These are phyloP conservation scores for Gonioctena quinquepunctata DNA, from an alignment of 1,140 invertebrate genomes.

Conservation along the genomic window DNA sequence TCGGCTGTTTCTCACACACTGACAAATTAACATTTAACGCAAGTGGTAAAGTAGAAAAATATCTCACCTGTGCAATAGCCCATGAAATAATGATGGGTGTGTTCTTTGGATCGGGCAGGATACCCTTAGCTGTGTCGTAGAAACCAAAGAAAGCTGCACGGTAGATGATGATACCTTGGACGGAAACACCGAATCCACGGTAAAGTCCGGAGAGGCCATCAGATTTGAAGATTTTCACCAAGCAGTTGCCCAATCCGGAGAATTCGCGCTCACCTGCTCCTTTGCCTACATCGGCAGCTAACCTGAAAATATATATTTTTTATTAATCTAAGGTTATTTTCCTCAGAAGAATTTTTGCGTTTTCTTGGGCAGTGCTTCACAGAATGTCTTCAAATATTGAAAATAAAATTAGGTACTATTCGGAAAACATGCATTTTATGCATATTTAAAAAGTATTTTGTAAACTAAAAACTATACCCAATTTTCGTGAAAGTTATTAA, in stretches of 20 bases:
- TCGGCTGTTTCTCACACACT: too few relatives aligned
- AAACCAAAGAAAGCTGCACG: conserved; percentile 92
- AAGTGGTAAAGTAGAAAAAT: neutral
- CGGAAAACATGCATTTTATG: too few relatives aligned
- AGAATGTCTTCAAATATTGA: too few relatives aligned
- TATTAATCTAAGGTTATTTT: too few relatives aligned
- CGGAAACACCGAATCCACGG: conserved; percentile 88
- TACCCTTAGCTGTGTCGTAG: conserved; percentile 89
- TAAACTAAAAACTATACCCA: too few relatives aligned
- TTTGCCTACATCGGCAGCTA: conserved; percentile 85
- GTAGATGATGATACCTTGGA: conserved; percentile 86
- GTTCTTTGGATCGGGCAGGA: conserved; percentile 82
- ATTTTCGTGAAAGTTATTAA: too few relatives aligned
- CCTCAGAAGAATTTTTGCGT: too few relatives aligned
- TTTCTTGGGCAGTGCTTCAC: too few relatives aligned
- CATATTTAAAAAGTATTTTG: too few relatives aligned
- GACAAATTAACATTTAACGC: too few relatives aligned
- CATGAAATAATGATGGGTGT: conserved; percentile 78
- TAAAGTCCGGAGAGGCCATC: conserved; percentile 85
- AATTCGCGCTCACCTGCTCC: conserved; percentile 75
- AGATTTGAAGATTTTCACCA: conserved; percentile 79
- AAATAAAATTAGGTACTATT: too few relatives aligned
- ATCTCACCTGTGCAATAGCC: conserved; percentile 76
- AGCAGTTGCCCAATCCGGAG: conserved; percentile 80
- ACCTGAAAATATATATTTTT: conserved; percentile 62